A percentile compares a stretch with the other conserved stretches of the same genome.
Evolutionary conservation across 1,140 invertebrate species (phyloP).

Genomic region (Trachelipus rathkii): DNA sequence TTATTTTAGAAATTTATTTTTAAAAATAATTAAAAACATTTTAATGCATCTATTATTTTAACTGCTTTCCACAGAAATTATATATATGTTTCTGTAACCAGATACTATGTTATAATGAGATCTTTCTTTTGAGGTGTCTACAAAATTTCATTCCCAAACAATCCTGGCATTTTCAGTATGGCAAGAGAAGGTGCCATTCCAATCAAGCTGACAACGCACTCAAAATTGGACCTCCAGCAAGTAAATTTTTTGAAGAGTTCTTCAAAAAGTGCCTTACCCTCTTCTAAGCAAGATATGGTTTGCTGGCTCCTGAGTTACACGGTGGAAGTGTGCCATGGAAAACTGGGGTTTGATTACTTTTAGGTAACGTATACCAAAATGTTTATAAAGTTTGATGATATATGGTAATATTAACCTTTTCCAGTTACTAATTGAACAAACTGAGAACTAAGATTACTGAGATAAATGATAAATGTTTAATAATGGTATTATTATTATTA

Average conservation of each 20-base stretch:
- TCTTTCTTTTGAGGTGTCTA: too few relatives aligned
- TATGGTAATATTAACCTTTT: too few relatives aligned
- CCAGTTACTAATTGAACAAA: too few relatives aligned
- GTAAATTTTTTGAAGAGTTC: conserved; percentile 65
- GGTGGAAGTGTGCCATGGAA: conserved; percentile 52
- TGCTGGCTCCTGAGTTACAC: conserved; percentile 80
- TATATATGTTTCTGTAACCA: conserved; percentile 18
- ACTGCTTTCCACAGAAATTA: neutral
- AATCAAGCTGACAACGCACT: conserved; percentile 67
- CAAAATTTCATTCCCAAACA: too few relatives aligned
- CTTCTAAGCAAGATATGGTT: conserved; percentile 77
- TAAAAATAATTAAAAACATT: neutral
- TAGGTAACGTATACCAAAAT: conserved; percentile 55
- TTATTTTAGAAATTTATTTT: neutral
- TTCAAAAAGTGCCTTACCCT: conserved; percentile 66
- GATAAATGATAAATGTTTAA: too few relatives aligned
- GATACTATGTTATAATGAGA: too few relatives aligned
- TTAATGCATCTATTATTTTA: neutral
- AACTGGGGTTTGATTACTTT: conserved; percentile 71
- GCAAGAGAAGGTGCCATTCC: conserved; percentile 72
- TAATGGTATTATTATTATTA: too few relatives aligned
- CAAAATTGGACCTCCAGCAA: conserved; percentile 59
- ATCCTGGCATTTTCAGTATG: conserved; percentile 59
- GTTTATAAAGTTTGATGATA: too few relatives aligned
- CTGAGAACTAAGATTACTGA: too few relatives aligned